Base-by-base conservation (phyloP, 2,113 vertebrate genomes). In the Ceuthmochares aereus region DNA sequence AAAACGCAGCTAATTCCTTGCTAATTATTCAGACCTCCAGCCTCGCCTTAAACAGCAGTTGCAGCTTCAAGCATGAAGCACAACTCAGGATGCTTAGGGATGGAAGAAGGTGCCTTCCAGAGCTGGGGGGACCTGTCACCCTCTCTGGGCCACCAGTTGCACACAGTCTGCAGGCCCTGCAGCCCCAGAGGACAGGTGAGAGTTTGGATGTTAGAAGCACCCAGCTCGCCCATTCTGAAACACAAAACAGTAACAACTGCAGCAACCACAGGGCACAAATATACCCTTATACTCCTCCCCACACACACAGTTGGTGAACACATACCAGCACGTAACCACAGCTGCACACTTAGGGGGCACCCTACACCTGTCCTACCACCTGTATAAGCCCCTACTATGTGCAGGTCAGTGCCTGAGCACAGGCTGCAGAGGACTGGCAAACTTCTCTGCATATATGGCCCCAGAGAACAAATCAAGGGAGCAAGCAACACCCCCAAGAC, bases 1-100 rank as follows among this genome's bases (percentile, higher is more conserved):
- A 95, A 96, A 93, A 84, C 56, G 59, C 20, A 19, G 63, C 42
- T 90, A 96, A 94, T 94, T 85, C 51, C 55, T 83, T 69, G 58
- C 81, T 94, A 87, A 95, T 95, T 96, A 97, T 94, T 95, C 89
- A 84, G 69, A 76, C 95, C 56, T 37, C 72, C 55, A 76, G 96
- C 90, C 51, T 93, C 0, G 37, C 80, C 86, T 92, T 47, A 56
- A 42, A 63, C 86, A 93, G 40, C 68, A 74, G n/a, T 7, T 16
- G 10, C 29, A 36, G 83, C 76, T 90, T 81, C 47, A 14, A 45
- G 45, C 34, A 86, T 82, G 55, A 90, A 90, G 42, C 37, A 2
- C 14, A 70, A 72, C 51, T 0, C 2, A 51, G 55, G 63, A 74
- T 16, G 59, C 32, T 45, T 4, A 0, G 18, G 32, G 72, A 77